Base-by-base conservation (phyloP, 2,113 vertebrate species). In the Pampusana beccarii region DNA sequence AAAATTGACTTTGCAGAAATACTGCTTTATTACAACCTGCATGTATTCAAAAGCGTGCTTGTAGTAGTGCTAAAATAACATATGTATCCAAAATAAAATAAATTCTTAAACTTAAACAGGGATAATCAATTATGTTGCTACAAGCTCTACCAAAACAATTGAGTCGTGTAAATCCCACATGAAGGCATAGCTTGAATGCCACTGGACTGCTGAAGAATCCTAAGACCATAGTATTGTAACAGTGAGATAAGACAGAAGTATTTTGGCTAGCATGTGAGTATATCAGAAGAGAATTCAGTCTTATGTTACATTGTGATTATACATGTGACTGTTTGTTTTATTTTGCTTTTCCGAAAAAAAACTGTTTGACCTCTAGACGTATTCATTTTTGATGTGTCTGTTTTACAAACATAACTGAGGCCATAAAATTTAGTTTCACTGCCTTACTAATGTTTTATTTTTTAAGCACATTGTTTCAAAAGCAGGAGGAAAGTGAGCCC, bases 141-240 rank as follows among this genome's bases (percentile, higher is more conserved):
- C 69, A 91, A 56, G 80, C 20, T 77, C 33, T 92, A 1, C 66
- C 51, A 74, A 84, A 94, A 86, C 26, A 78, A 60, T 15, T 71
- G 56, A 71, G 20, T 67, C 5, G 1, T 64, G 33, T 93, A 84
- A 72, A 81, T 92, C 60, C 77, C 58, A 70, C 36, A 24, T 92
- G 72, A 95, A 91, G 69, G 58, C 88, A 77, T 86, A 88, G 33
- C 73, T 91, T 71, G 60, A 64, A 95, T 93, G 56, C 80, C 69
- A 31, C 77, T 79, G 72, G 61, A 15, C 73, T 89, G 56, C 60
- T 90, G 79, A 93, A 92, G 86, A 54, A 93, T 77, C 67, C 58
- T 31, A 66, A 46, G n/a, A 66, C 56, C 23, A 26, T 62, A 86
- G 31, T 66, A 78, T 38, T 80, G 44, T 61, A 81, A 64, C 34